Evolutionary conservation across 2,113 vertebrate genomes (phyloP).

Genomic region (Mustelus asterias): DNA sequence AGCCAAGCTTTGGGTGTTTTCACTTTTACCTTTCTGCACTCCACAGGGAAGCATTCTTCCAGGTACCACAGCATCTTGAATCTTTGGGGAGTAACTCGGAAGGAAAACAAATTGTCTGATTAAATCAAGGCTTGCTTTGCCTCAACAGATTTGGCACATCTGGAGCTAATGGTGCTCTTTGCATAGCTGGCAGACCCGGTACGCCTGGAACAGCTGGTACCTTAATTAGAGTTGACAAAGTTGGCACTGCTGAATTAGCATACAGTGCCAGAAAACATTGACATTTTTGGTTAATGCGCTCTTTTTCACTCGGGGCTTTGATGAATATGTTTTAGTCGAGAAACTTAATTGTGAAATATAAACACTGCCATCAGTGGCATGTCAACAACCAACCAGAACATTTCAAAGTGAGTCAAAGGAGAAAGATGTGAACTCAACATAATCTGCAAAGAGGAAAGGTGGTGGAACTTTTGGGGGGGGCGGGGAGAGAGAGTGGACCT

Average conservation of each 20-base stretch:
- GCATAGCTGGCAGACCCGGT: neutral
- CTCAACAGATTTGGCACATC: conserved; percentile 5
- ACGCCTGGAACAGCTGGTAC: neutral
- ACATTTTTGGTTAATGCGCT: conserved; percentile 7
- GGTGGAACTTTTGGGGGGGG: neutral
- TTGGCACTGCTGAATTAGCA: neutral
- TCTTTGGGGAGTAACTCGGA: neutral
- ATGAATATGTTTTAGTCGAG: neutral
- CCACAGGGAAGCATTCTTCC: neutral
- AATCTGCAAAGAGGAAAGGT: neutral
- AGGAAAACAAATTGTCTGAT: neutral
- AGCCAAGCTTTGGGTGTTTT: neutral
- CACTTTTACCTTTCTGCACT: neutral
- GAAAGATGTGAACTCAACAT: neutral
- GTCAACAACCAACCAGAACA: neutral
- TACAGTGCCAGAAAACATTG: neutral
- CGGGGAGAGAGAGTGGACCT: neutral
- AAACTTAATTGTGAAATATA: conserved; percentile 4
- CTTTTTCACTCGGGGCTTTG: neutral
- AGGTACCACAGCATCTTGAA: neutral
- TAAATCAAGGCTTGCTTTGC: neutral
- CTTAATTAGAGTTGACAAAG: neutral
- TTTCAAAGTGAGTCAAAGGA: neutral
- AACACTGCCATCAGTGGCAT: neutral
- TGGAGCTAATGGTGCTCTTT: neutral